phyloP scores from a whole-genome alignment of 2,113 vertebrate species.

The Collichthys lucidus region DNA sequence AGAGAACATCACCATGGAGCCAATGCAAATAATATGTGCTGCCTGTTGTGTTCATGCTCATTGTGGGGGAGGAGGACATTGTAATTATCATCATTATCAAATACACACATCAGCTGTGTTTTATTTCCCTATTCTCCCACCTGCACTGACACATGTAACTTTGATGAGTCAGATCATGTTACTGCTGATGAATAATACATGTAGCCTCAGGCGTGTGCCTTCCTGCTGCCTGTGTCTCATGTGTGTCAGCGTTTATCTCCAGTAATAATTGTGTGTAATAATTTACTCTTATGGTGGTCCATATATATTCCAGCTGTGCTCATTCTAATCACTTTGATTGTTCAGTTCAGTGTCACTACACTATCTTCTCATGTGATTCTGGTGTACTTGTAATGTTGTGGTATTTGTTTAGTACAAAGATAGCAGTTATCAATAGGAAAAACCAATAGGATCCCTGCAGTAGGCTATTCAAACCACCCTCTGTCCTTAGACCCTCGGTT shows the following conservation, averaged over 20 bases:
- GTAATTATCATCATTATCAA: background rate
- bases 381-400: background rate
- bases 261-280: too few species aligned
- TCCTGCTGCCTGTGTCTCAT: background rate
- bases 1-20: slow-evolving; percentile 38
- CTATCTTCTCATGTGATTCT: background rate
- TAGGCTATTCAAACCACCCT: background rate
- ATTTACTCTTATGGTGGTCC: background rate
- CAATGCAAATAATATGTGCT: slow-evolving; percentile 32
- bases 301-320: background rate
- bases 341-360: too few species aligned
- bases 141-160: slow-evolving; percentile 22
- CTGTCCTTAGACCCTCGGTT: too few species aligned
- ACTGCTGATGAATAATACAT: background rate
- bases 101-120: background rate
- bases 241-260: background rate
- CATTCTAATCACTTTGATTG: background rate
- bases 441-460: background rate
- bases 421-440: background rate
- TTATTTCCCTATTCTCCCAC: background rate
- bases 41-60: background rate
- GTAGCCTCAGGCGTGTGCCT: background rate
- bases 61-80: background rate
- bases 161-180: slow-evolving; percentile 37
- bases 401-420: background rate